Evolutionary conservation across 2,888 invertebrate species (phyloP).

Genomic region (Calameuta pallipes): DNA sequence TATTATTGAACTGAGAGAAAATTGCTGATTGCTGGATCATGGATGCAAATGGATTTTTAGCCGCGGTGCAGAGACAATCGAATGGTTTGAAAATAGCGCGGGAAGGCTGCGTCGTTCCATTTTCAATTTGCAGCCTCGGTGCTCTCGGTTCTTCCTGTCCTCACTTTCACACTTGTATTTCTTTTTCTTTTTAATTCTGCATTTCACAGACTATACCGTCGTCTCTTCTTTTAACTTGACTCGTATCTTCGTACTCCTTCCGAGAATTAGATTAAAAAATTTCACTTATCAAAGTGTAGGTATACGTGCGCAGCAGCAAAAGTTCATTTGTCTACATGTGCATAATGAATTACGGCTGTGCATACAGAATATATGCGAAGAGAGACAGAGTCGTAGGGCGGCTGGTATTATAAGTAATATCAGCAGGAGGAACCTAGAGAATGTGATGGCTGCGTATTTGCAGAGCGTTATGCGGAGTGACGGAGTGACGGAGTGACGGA

Average conservation of each 20-base stretch:
- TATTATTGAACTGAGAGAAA: constrained; percentile 10
- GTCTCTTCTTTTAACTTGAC: neutral
- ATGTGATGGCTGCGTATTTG: neutral
- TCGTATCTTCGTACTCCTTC: neutral
- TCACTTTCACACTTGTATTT: neutral
- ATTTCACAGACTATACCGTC: neutral
- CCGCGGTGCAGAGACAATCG: constrained; percentile 9
- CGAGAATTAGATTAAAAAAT: neutral
- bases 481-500: neutral
- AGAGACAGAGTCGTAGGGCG: neutral
- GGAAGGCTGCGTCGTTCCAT: constrained; percentile 28
- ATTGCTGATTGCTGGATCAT: constrained; percentile 46
- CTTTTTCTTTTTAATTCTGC: neutral
- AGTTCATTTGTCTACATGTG: neutral
- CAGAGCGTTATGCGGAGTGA: neutral
- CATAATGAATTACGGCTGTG: too few species aligned
- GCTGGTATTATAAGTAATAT: neutral
- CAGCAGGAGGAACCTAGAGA: neutral
- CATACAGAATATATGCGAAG: neutral
- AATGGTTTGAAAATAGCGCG: constrained; percentile 32
- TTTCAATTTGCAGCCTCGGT: neutral
- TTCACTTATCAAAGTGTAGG: neutral
- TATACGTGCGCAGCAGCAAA: neutral
- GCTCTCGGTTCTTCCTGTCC: neutral
- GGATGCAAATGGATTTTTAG: constrained; percentile 40